Evolutionary conservation across 2,888 invertebrate genomes (phyloP), one percentile per base, ranked within the genome.

Genomic region (Orchesellides sinensis): DNA sequence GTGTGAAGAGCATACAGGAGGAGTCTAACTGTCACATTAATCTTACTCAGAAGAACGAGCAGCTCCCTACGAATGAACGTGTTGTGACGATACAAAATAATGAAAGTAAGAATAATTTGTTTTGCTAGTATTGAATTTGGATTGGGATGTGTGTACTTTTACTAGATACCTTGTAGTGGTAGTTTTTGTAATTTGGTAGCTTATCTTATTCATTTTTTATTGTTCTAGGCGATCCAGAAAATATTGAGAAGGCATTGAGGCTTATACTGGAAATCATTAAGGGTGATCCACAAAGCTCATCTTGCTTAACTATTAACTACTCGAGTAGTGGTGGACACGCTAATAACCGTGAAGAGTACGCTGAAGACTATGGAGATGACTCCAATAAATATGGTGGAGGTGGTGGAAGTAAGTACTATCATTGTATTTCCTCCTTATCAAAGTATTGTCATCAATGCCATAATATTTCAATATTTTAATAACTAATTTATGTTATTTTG

Each of bases 71-170:
- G 27, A 88, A 88, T 66, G 88, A 88, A 75, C 80, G 88, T 27
- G 88, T 88, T 74, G 88, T 88, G 45, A 88, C 88, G 47, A 88
- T 88, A 78, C 88, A 88, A 80, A 88, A 88, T 78, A 88, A 88
- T 83, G 87, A 87, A 80, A 85, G 88, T 87, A 83, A 85, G 85
- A 49, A 29, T 29, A 17, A 32, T 10, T 32, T 32, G 10, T 32
- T 32, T 32, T 10, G 6, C 32, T 32, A 6, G 32, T 10, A 32
- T 32, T 32, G 32, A 32, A 32, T 32, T 32, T 32, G 10, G 10
- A 6, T 32, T 56, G 56, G 12, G 12, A 6, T 56, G 56, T 17
- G 56, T 8, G 3, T n/a, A n/a, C n/a, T n/a, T n/a, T n/a, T n/a
- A n/a, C n/a, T n/a, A n/a, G n/a, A n/a, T n/a, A n/a, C n/a, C n/a